Evolutionary conservation across 2,113 vertebrate genomes (phyloP), one percentile per base, ranked within the genome.

Genomic region (Anoplopoma fimbria): DNA sequence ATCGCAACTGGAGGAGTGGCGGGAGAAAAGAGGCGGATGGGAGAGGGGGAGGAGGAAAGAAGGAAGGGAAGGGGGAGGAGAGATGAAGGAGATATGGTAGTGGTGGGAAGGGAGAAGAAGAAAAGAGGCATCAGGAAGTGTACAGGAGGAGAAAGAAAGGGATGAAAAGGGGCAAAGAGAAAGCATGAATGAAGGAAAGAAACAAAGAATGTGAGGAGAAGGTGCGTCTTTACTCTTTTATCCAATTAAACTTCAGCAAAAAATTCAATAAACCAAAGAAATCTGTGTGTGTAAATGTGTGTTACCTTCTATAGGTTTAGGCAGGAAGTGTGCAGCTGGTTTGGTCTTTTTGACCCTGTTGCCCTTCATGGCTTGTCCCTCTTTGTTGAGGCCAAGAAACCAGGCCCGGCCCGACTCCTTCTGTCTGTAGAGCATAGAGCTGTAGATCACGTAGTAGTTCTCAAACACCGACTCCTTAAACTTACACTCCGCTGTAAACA

Each of bases 391-490:
- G 86, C 98, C 98, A 93, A 99, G 96, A 91, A 97, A 99, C 98
- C 98, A 99, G 93, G 97, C 97, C 89, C 98, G 96, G 64, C 98
- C 98, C 9, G 98, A 99, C 95, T 99, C 98, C 91, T 99, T 97
- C 95, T 99, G 98, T 93, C 98, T 96, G 93, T 99, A 99, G 74
- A 99, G 96, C 98, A 99, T 98, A 58, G 98, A 99, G 88, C 98
- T 99, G 95, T 99, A 99, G 96, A 99, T 98, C 93, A 99, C 98
- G 84, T 99, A 99, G 95, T 99, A 99, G 94, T 99, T 99, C 95
- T 99, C 98, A 86, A 98, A 99, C 94, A 99, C 98, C 8, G 98
- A 99, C 94, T 99, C 98, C 94, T 99, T 99, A 93, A 99, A 99
- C 95, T 99, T 99, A 95, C 98, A 99, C 94, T 99, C 98, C 2